Evolutionary conservation across 2,888 invertebrate genomes (phyloP), one percentile per base, ranked within the genome.

Genomic region (Polylopha cassiicola): DNA sequence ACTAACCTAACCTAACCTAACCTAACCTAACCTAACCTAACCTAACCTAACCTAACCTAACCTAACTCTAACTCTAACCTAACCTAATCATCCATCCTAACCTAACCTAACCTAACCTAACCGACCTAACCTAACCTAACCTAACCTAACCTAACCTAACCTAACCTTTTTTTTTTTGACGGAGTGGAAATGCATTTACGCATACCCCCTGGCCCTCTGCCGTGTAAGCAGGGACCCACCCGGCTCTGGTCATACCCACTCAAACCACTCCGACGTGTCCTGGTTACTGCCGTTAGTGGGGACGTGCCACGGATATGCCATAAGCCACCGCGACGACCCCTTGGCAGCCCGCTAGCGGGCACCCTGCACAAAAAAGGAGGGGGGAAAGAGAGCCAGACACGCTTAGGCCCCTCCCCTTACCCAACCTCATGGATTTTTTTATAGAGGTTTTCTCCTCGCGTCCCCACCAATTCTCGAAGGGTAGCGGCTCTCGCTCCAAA

Each of bases 11-110:
- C 39, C 33, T 24, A 38, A 38, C 43, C 39, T 32, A 39, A 32
- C 36, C 32, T 37, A 41, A 37, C 42, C 42, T 43, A 43, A 37
- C 43, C 38, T 38, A 43, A 43, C 38, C 38, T 43, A 38, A 43
- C 38, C 37, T 43, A 42, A 36, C 36, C 36, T 42, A 36, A 36
- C 36, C 42, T 36, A 42, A 42, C 36, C 36, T 37, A 43, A 36
- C 42, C 36, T 42, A 42, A 36, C 42, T n/a, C 42, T 37, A 37
- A 42, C 42, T n/a, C 42, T 42, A 42, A 42, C 29, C 34, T 34
- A 34, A 41, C 42, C 42, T 42, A 42, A 36, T 37, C 42, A 42
- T 37, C 42, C 37, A 42, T 37, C 29, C 34, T 34, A 34, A 29
- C 29, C 34, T 29, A 24, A 31, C 31, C 38, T 31, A 38, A 38